Evolutionary conservation across 2,888 invertebrate species (phyloP), one percentile per base, ranked within the genome.

Genomic region (Watsonalla binaria): DNA sequence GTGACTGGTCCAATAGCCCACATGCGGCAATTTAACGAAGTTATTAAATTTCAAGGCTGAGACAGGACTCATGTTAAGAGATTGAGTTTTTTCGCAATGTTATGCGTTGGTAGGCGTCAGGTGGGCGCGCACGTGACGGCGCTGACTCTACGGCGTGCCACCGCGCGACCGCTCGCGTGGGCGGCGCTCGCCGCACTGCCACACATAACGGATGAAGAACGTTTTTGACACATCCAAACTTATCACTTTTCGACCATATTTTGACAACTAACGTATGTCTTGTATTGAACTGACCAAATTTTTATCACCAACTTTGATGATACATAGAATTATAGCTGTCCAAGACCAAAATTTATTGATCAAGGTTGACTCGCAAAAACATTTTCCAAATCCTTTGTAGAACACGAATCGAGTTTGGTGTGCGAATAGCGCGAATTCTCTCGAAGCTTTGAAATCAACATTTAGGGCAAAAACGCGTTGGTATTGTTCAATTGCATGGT

Each of bases 91-190:
- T 90, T 90, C 85, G 89, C 89, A 89, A 89, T 78, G 81, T 81
- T 84, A 74, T 85, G 81, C 69, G 77, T 71, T 66, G 76, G 89
- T 87, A 81, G 90, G 88, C 82, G 87, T 82, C 72, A 76, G 70
- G 90, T 89, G 89, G 89, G 89, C 84, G 87, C 80, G 83, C 86
- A 87, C 88, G 88, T 88, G 89, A 86, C 76, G 72, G 67, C 68
- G 68, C 79, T 80, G 83, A 70, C 72, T 78, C 15, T 15, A 77
- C 72, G 66, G 70, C 62, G 69, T 74, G 76, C 76, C 70, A 74
- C 76, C 73, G 76, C 80, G 81, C 87, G 77, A 80, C 82, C 76
- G 71, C 66, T 63, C 67, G 82, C 82, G 89, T 88, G 82, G 89
- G 89, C 81, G 86, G 70, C 70, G 59, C 71, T 68, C 76, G 73